Evolutionary conservation across 2,888 invertebrate genomes (phyloP).

Genomic region (Trachelus stipa): DNA sequence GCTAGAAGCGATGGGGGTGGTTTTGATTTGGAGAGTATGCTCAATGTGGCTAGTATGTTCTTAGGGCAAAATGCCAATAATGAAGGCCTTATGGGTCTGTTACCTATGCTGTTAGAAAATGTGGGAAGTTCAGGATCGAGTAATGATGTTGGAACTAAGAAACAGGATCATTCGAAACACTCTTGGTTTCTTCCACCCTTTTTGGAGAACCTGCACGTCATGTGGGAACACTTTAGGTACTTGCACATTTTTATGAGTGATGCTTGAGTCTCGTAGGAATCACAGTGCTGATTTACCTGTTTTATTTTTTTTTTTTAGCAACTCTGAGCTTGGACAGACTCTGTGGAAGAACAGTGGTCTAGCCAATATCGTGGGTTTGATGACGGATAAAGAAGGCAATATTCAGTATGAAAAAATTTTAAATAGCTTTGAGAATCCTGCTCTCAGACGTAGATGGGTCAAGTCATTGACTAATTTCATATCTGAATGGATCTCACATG

Average conservation of each 20-base stretch:
- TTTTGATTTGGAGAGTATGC: conserved; percentile 51
- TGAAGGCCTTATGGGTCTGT: conserved; percentile 71
- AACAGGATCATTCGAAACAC: conserved; percentile 75
- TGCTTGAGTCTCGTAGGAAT: neutral
- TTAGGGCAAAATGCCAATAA: conserved; percentile 63
- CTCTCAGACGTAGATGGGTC: conserved; percentile 85
- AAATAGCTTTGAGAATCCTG: conserved; percentile 83
- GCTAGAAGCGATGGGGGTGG: conserved; percentile 26
- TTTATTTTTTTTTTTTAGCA: conserved; percentile 61
- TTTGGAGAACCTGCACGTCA: conserved; percentile 76
- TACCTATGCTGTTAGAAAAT: conserved; percentile 78
- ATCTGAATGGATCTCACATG: conserved; percentile 78
- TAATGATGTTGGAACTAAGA: conserved; percentile 71
- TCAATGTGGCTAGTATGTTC: conserved; percentile 55
- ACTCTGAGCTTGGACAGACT: conserved; percentile 81
- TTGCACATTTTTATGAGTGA: neutral
- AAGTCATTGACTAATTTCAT: conserved; percentile 80
- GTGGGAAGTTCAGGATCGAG: conserved; percentile 74
- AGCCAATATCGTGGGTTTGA: conserved; percentile 76
- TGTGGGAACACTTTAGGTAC: conserved; percentile 79
- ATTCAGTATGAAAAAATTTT: conserved; percentile 80
- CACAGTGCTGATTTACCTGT: neutral
- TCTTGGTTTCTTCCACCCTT: conserved; percentile 79
- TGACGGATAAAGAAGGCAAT: conserved; percentile 77
- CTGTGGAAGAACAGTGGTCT: conserved; percentile 81